phyloP scores from a whole-genome alignment of 2,797 vertebrate genomes.

The Picus viridis region DNA sequence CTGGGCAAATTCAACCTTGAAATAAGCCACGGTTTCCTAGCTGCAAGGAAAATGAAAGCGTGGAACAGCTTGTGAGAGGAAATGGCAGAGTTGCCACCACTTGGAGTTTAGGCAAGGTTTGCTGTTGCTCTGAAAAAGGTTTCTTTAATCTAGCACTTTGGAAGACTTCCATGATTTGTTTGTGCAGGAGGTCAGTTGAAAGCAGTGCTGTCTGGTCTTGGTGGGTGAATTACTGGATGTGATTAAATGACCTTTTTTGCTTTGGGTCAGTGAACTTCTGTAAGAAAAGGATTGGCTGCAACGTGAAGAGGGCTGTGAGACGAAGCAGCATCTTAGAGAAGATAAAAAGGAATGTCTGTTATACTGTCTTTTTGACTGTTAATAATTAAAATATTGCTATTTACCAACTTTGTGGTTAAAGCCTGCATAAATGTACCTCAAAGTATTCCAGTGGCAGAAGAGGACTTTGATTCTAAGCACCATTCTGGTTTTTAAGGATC shows the following conservation, averaged over 20 bases:
- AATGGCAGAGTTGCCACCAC: not conserved
- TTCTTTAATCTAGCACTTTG: not conserved
- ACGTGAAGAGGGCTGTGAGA: not conserved
- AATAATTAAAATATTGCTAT: not conserved
- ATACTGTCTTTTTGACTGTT: not conserved
- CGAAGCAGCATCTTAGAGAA: not conserved
- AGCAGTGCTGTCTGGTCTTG: not conserved
- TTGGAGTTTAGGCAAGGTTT: not conserved
- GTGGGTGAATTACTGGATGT: slow-evolving; percentile 29
- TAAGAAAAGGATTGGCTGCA: not conserved
- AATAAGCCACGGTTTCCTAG: slow-evolving; percentile 27
- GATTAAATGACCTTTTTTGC: slow-evolving; percentile 47
- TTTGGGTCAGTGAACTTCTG: slow-evolving; percentile 33
- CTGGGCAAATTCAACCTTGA: slow-evolving; percentile 46
- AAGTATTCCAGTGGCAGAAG: not conserved
- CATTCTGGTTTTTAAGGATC: not conserved
- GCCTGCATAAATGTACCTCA: not conserved
- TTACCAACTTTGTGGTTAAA: not conserved
- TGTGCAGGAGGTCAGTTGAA: not conserved
- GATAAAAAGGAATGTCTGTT: not conserved
- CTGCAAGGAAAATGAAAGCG: slow-evolving; percentile 17
- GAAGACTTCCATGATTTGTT: slow-evolving; percentile 15
- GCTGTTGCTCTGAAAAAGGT: not conserved
- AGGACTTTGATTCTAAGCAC: not conserved
- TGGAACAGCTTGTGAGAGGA: not conserved